A percentile compares a stretch with the other conserved stretches of the same genome.
Evolutionary conservation across 2,888 invertebrate genomes (phyloP).

Genomic region (Baccha elongata): DNA sequence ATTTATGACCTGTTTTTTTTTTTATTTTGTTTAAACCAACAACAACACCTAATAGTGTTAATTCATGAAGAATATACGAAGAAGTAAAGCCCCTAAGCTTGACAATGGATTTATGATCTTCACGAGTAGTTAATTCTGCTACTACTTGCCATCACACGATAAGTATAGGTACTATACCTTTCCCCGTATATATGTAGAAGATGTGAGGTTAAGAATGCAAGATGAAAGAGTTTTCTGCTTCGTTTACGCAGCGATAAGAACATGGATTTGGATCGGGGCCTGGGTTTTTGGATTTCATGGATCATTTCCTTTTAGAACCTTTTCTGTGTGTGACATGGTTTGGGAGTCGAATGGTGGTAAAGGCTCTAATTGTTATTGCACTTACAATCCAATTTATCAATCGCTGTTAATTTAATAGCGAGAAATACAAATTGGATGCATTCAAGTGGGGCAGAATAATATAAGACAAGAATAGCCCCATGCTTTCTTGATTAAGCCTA

Average conservation of each 20-base stretch:
- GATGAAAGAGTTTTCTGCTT: slow-evolving; percentile 57
- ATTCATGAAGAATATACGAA: slow-evolving; percentile 12
- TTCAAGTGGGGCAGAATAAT: slow-evolving; percentile 29
- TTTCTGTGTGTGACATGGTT: slow-evolving; percentile 1
- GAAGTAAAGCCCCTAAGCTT: slow-evolving; percentile 25
- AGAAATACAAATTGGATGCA: slow-evolving; percentile 42
- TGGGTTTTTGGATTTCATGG: slow-evolving; percentile 41
- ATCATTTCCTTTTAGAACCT: slow-evolving; percentile 23
- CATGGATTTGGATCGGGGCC: slow-evolving; percentile 44
- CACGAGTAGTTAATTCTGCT: slow-evolving; percentile 64
- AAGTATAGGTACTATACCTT: not conserved
- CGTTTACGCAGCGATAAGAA: slow-evolving; percentile 70
- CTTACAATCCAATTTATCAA: slow-evolving; percentile 51
- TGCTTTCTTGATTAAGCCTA: slow-evolving; percentile 5
- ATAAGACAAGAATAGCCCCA: too few relatives aligned
- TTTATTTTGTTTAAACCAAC: not conserved
- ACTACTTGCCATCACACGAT: not conserved
- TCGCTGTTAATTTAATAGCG: not conserved
- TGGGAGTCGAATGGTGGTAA: not conserved
- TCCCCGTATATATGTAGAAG: not conserved
- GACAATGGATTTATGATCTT: slow-evolving; percentile 65
- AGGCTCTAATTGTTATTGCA: slow-evolving; percentile 60
- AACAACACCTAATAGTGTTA: not conserved
- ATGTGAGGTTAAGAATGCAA: not conserved
- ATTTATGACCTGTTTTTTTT: slow-evolving; percentile 25